phyloP scores from a whole-genome alignment of 2,888 invertebrate genomes.

The Molorchus minor region DNA sequence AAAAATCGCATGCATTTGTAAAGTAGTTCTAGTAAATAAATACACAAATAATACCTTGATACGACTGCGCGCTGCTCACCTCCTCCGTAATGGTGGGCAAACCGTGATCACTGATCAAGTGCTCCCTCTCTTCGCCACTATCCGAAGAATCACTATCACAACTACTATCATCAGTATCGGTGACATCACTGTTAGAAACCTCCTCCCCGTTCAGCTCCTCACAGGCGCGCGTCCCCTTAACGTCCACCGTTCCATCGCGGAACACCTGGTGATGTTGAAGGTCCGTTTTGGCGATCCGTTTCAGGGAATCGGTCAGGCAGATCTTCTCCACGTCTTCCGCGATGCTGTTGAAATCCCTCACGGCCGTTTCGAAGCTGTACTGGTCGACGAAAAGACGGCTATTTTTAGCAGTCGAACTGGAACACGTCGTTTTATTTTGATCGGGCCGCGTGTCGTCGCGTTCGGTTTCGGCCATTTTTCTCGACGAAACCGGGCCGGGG shows the following conservation, averaged over 20 bases:
- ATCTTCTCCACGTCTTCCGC: constrained; percentile 59
- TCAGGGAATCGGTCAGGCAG: constrained; percentile 45
- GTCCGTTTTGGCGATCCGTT: constrained; percentile 40
- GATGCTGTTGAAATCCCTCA: constrained; percentile 58
- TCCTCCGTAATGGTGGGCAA: constrained; percentile 62
- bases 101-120: constrained; percentile 55
- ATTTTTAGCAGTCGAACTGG: constrained; percentile 48
- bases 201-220: constrained; percentile 33
- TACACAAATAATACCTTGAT: constrained; percentile 46
- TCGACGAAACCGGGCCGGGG: background rate
- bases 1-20: background rate
- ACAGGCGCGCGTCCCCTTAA: constrained; percentile 4
- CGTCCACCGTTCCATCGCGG: constrained; percentile 17
- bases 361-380: constrained; percentile 57
- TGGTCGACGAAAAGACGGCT: constrained; percentile 48
- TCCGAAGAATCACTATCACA: constrained; percentile 50
- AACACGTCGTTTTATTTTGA: constrained; percentile 16
- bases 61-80: constrained; percentile 53
- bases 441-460: constrained; percentile 20
- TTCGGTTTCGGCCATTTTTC: constrained; percentile 2
- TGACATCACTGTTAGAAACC: constrained; percentile 37
- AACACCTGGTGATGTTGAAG: constrained; percentile 15
- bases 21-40: constrained; percentile 1
- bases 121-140: constrained; percentile 53
- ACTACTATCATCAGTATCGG: constrained; percentile 41